Evolutionary conservation across 2,888 invertebrate genomes (phyloP), one percentile per base, ranked within the genome.

Genomic region (Artemia sinica): DNA sequence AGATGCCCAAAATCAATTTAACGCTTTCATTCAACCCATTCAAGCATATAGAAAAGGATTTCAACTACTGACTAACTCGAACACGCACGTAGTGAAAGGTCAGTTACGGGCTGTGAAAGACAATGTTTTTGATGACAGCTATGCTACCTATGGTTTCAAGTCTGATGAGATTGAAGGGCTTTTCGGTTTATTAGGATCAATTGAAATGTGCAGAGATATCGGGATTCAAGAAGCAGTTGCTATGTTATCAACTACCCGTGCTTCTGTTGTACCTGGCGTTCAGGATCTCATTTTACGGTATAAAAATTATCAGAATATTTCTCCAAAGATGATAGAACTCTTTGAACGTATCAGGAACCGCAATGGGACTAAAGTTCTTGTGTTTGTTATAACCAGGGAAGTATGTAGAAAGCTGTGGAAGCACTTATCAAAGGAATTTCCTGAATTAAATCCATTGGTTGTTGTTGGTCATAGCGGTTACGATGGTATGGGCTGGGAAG

Each of bases 401-500:
- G 14, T 67, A 13, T 48, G 49, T 1, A 41, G 67, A 8, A 13
- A 49, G 7, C 48, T 67, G 48, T 49, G 41, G 12, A 12, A 12
- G 13, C 14, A n/a, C 67, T 41, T 50, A 13, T n/a, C 12, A 49
- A 14, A 67, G 11, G 49, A 67, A 49, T 67, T 67, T 49, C 48
- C 28, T 11, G 12, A 67, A n/a, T 49, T 67, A 49, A 67, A 67
- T 50, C 67, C 67, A 1, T 41, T 49, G 9, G 12, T 41, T n/a
- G 49, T 67, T 14, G 67, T 67, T 6, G 67, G 67, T 49, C 67
- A 67, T n/a, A 49, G 67, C n/a, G 67, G 67, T n/a, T 49, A 67
- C 49, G 67, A 67, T 14, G 67, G 67, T 13, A 67, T 67, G 67
- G 12, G 12, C 7, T 67, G 67, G 67, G 67, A 67, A 49, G 67